Conservation (phyloP, 2,888 invertebrate species). For the Drosophila nigricruria region DNA sequence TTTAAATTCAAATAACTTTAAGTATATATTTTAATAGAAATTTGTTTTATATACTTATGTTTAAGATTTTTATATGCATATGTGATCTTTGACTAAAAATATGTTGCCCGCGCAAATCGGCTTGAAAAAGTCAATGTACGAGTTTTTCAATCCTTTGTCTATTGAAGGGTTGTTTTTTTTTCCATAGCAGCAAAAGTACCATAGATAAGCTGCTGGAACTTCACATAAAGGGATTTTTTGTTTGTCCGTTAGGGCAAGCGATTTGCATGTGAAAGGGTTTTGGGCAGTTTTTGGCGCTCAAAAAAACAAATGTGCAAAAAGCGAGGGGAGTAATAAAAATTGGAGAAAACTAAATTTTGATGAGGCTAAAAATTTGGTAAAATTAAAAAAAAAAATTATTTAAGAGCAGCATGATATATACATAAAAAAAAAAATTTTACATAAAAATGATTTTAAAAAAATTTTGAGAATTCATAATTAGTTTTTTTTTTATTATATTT, state of each 20-base stretch:
- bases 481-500: too few relatives aligned
- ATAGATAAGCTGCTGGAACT: constrained; percentile 45
- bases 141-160: constrained; percentile 25
- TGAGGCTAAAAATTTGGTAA: too few relatives aligned
- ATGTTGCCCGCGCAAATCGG: constrained; percentile 30
- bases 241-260: constrained; percentile 6
- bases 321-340: background rate
- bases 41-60: background rate
- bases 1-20: background rate
- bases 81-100: background rate
- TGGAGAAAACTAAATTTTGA: too few relatives aligned
- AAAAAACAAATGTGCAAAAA: constrained; percentile 11
- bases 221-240: constrained; percentile 39
- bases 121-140: constrained; percentile 3
- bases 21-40: background rate
- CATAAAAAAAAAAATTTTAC: too few relatives aligned
- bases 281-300: constrained; percentile 47
- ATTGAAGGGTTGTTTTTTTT: constrained; percentile 44
- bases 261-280: constrained; percentile 61
- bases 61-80: background rate
- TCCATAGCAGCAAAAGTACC: constrained; percentile 3
- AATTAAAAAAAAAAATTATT: too few relatives aligned
- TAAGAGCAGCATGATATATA: too few relatives aligned
- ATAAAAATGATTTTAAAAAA: too few relatives aligned
- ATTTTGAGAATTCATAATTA: too few relatives aligned